Evolutionary conservation across 2,888 invertebrate species (phyloP), one percentile per base, ranked within the genome.

Genomic region (Notodonta dromedarius): DNA sequence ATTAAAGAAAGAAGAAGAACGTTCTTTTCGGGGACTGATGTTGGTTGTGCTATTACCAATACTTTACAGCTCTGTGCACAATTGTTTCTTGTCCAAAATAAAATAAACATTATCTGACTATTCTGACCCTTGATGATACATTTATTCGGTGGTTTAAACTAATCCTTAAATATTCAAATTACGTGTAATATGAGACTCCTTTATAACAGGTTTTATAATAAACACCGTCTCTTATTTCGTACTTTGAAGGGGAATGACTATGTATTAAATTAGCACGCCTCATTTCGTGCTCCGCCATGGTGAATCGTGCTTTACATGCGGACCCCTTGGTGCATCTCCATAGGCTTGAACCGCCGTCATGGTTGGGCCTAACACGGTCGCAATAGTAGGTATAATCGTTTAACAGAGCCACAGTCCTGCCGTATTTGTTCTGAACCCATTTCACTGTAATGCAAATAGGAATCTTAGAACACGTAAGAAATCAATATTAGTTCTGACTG

Each of bases 221-320:
- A 12, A 67, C 9, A 50, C 73, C 69, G 40, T 73, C 59, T 6
- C 60, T 61, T 51, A 76, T 59, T 7, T 67, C 13, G 39, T 65
- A 76, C 0, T 62, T 67, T 0, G 68, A 70, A 0, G 75, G 66
- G 9, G 88, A 82, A 63, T 93, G 94, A 63, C 86, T 89, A 65
- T 93, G 93, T 61, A 86, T 82, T 58, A 90, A 84, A 63, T 88
- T 87, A 12, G 87, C 84, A 4, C 88, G 87, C 56, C 87, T 86
- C 5, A 93, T 83, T 35, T 85, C 85, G 4, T 51, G 55, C 1
- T 61, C 46, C 6, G 40, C 9, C 4, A 54, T 48, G 7, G 60
- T 65, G 53, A 71, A 69, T 14, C 66, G 55, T 2, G 71, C 70
- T 13, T 46, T 67, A 50, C 74, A 74, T 7, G 46, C 5, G 1